Evolutionary conservation across 2,113 vertebrate genomes (phyloP).

Genomic region (Elaphurus davidianus): DNA sequence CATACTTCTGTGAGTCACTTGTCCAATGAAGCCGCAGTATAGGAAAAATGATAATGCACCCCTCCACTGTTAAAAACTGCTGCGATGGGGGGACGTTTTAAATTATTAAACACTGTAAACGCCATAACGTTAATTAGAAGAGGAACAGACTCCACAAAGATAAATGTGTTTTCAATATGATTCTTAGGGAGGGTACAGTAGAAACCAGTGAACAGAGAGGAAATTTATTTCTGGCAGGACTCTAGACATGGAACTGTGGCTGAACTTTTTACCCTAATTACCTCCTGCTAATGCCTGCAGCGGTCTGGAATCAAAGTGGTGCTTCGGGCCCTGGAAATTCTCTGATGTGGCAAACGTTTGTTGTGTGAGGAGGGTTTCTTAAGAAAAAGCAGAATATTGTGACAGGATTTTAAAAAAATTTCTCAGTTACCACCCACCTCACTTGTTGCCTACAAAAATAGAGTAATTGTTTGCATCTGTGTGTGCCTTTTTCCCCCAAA

Average conservation of each 20-base stretch:
- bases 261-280: constrained; percentile 99
- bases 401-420: constrained; percentile 86
- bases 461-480: constrained; percentile 93
- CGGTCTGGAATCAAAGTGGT: constrained; percentile 92
- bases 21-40: constrained; percentile 53
- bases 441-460: constrained; percentile 93
- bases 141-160: constrained; percentile 83
- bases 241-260: constrained; percentile 88
- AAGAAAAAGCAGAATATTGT: constrained; percentile 84
- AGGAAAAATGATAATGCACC: constrained; percentile 72
- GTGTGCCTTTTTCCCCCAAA: constrained; percentile 82
- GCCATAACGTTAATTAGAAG: constrained; percentile 86
- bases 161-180: constrained; percentile 92
- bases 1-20: constrained; percentile 63
- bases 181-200: constrained; percentile 84
- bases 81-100: constrained; percentile 70
- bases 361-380: constrained; percentile 89
- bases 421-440: constrained; percentile 92
- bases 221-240: constrained; percentile 92
- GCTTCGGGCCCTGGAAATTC: constrained; percentile 88
- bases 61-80: constrained; percentile 63
- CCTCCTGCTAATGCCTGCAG: constrained; percentile 94
- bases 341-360: constrained; percentile 95
- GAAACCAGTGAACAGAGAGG: constrained; percentile 86
- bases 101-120: constrained; percentile 86